phyloP scores from a whole-genome alignment of 2,888 invertebrate species.

The Melanotus villosus region DNA sequence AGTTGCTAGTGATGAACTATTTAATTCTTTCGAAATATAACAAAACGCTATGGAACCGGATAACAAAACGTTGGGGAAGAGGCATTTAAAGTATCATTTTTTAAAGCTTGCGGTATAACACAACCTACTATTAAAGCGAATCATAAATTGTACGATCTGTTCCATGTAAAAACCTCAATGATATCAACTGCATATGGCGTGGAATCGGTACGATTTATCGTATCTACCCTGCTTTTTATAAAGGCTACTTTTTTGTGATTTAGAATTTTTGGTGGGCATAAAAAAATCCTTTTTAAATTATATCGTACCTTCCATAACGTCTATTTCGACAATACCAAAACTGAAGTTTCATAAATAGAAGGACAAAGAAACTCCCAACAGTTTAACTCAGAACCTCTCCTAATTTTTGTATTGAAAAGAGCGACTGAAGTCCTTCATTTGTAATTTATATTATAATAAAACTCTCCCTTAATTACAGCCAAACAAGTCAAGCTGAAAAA shows the following conservation, averaged over 20 bases:
- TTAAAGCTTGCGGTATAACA: constrained; percentile 1
- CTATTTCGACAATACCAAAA: too few species aligned
- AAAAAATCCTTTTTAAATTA: too few species aligned
- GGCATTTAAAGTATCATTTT: constrained; percentile 11
- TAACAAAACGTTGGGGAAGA: background rate
- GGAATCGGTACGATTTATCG: constrained; percentile 23
- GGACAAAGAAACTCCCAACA: too few species aligned
- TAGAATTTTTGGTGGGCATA: background rate
- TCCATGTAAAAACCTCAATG: constrained; percentile 18
- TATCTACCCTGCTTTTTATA: constrained; percentile 12
- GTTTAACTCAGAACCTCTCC: too few species aligned
- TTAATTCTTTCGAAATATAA: background rate
- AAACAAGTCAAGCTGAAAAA: too few species aligned
- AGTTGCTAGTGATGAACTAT: background rate
- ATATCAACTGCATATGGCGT: constrained; percentile 21
- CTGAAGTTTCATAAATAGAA: too few species aligned
- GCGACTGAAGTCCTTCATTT: too few species aligned
- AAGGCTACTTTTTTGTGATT: constrained; percentile 10
- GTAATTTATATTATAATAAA: too few species aligned
- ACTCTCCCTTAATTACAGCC: too few species aligned
- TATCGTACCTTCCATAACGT: too few species aligned
- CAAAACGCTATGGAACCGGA: background rate
- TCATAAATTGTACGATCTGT: constrained; percentile 20
- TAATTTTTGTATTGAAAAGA: too few species aligned
- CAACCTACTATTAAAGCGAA: constrained; percentile 14